Base-by-base conservation (phyloP, 2,797 vertebrate genomes). In the Myioborus miniatus region DNA sequence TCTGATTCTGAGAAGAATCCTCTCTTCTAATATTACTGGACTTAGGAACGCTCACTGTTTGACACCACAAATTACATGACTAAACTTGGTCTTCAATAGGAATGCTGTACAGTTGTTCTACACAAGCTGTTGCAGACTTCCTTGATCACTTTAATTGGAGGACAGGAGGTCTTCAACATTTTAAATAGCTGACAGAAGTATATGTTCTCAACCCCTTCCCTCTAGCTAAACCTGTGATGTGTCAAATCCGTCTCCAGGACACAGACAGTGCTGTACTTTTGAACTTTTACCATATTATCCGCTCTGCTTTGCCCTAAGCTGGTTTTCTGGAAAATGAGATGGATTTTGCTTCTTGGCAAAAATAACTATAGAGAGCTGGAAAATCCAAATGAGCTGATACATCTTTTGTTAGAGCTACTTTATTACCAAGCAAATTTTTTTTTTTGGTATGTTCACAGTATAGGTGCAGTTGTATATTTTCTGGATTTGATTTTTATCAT, bases 91-190 rank as follows among this genome's bases (percentile, higher is more conserved):
- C 91, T 89, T 97, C 91, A 90, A 6, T 55, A 81, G 92, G 89
- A 87, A 37, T 74, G 74, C 74, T 96, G 81, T 39, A 47, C 69
- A 91, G 89, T 19, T 1, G 50, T 88, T 11, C 5, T 80, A 77
- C 16, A 29, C 10, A 36, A 85, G 87, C 86, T 82, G 46, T 84
- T 81, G 83, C 87, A 75, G 92, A 59, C 75, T 96, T 92, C 83
- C 95, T 96, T 94, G 96, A 95, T 97, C 91, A 83, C 79, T 96
- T 96, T 97, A 96, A 90, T 93, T 96, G 91, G 89, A 96, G 93
- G 91, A 95, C 91, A 96, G 87, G 85, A 74, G 71, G 76, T 95
- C 89, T 97, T 96, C 88, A 96, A 70, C 83, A 79, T 96, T 96
- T 93, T 52, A 94, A 97, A 93, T 63, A 97, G 87, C 93, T 95